Base-by-base conservation (phyloP, 2,888 invertebrate species). In the Cinara cedri region DNA sequence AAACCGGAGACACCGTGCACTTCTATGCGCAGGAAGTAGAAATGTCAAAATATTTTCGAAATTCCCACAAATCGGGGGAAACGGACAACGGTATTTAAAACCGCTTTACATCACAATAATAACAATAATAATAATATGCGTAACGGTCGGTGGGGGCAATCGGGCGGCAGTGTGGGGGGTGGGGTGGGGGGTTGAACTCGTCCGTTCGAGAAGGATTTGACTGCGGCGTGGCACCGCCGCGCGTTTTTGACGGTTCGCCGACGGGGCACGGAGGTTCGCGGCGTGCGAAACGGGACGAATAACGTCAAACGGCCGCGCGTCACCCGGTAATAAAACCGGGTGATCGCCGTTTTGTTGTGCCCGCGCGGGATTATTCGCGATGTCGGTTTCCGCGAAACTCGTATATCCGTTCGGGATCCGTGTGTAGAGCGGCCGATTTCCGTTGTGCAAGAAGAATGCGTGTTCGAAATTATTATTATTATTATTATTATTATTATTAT, bases 51-150 rank as follows among this genome's bases (percentile, higher is more conserved):
- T 78, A 78, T 78, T 78, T 46, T 78, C 60, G 21, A 70, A n/a
- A 78, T 78, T 78, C 78, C 78, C 78, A 78, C 70, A 78, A 78
- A 78, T 70, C 51, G 78, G 70, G 78, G 78, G 78, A 78, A 78
- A 78, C 78, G 68, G 68, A 70, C 76, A 78, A 68, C n/a, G n/a
- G n/a, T n/a, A n/a, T n/a, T 75, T 75, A 51, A 75, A 75, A 75
- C 51, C 44, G 63, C 42, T 75, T 75, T 54, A 42, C 65, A 65
- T 63, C 51, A 72, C 34, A 72, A 72, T 62, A n/a, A n/a, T n/a
- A n/a, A n/a, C n/a, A n/a, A n/a, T n/a, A n/a, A n/a, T n/a, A n/a
- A n/a, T n/a, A 44, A 66, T 55, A 24, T 42, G 46, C 26, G 63
- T 51, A 49, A 62, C n/a, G n/a, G n/a, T n/a, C n/a, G n/a, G n/a